Evolutionary conservation across 1,140 invertebrate genomes (phyloP).

Genomic region (Caenorhabditis briggsae): DNA sequence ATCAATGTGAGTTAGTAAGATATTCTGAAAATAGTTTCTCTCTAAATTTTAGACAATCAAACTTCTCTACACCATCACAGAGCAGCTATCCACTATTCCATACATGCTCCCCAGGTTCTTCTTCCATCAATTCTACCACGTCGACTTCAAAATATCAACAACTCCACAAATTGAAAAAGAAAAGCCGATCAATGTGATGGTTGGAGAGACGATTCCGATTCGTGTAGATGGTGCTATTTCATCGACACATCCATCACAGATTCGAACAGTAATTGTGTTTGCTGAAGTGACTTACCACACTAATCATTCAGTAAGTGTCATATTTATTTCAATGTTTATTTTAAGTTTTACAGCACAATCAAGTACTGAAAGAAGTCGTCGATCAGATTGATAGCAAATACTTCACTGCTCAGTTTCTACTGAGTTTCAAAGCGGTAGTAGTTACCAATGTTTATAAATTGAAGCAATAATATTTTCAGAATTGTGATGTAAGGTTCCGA

Average conservation of each 20-base stretch:
- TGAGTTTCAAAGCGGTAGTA: background rate
- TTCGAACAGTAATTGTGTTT: constrained; percentile 8
- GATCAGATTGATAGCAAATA: constrained; percentile 13
- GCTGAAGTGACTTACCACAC: background rate
- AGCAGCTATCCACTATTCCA: constrained; percentile 5
- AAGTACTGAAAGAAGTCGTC: constrained; percentile 5
- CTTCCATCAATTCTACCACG: constrained; percentile 44
- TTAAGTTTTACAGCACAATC: background rate
- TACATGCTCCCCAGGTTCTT: constrained; percentile 41
- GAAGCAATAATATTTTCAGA: background rate
- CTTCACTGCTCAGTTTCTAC: constrained; percentile 31
- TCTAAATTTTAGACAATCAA: background rate
- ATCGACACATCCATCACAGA: constrained; percentile 26
- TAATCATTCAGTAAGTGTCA: background rate
- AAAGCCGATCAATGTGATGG: background rate
- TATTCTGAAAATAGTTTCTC: background rate
- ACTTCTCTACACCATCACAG: background rate
- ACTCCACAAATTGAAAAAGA: constrained; percentile 17
- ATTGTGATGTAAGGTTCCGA: constrained; percentile 2
- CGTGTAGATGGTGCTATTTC: constrained; percentile 12
- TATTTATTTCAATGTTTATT: background rate
- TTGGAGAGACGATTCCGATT: background rate
- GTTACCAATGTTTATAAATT: background rate
- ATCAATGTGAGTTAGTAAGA: background rate
- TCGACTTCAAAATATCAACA: constrained; percentile 38